Percentiles rank a stretch among this genome's conserved stretches.
Conservation (phyloP, 1,140 invertebrate species). For the Euwallacea fornicatus region DNA sequence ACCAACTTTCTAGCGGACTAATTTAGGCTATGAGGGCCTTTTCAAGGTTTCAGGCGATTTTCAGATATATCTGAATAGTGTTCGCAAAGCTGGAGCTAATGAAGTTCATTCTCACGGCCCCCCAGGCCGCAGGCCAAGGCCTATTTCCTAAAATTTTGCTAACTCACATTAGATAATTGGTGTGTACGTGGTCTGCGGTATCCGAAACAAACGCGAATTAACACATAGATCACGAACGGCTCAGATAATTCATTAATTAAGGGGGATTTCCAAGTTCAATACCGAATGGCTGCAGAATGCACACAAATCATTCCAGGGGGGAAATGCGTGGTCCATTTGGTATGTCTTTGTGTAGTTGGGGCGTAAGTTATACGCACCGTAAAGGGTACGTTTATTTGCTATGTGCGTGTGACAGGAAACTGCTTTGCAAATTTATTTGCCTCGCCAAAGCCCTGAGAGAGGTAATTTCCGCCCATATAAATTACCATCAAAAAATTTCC, state of each 20-base stretch:
- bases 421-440: too few species aligned
- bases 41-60: too few species aligned
- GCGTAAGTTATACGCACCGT: slow-evolving; percentile 12
- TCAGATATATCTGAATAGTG: too few species aligned
- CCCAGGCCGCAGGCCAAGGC: neutral
- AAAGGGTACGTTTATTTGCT: slow-evolving; percentile 19
- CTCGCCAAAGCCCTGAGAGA: too few species aligned
- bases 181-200: slow-evolving; percentile 25
- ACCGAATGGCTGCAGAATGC: slow-evolving; percentile 26
- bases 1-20: neutral
- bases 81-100: too few species aligned
- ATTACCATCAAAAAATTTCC: too few species aligned
- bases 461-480: too few species aligned
- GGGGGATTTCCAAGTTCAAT: slow-evolving; percentile 38
- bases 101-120: too few species aligned
- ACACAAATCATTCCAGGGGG: slow-evolving; percentile 31
- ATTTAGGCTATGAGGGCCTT: neutral
- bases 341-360: slow-evolving; percentile 26
- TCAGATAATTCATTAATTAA: slow-evolving; percentile 38
- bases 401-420: neutral
- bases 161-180: slow-evolving; percentile 34
- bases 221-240: slow-evolving; percentile 36
- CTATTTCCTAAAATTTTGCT: slow-evolving; percentile 24
- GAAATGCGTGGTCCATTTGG: slow-evolving; percentile 25
- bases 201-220: slow-evolving; percentile 35